These are phyloP conservation scores for Merodon equestris DNA, from an alignment of 2,888 invertebrate genomes.

Conservation along the genomic window DNA sequence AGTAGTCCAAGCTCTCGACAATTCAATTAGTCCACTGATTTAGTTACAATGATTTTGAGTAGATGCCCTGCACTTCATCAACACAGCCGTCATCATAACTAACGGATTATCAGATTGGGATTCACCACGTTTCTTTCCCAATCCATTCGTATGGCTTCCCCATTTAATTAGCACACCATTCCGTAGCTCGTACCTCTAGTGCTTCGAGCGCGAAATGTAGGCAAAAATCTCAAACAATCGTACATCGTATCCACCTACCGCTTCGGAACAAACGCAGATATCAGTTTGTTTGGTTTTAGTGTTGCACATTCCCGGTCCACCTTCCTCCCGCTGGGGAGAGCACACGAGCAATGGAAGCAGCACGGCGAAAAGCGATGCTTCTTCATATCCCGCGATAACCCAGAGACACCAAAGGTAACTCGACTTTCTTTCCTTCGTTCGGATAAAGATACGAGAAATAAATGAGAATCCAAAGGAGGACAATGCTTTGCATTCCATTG, in stretches of 20 bases:
- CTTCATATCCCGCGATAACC: slow-evolving; percentile 58
- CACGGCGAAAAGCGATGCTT: slow-evolving; percentile 33
- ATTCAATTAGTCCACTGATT: slow-evolving; percentile 46
- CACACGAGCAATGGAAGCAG: too few relatives aligned
- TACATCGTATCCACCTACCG: slow-evolving; percentile 4
- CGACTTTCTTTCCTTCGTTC: slow-evolving; percentile 35
- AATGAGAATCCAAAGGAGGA: slow-evolving; percentile 46
- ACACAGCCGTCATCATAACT: slow-evolving; percentile 29
- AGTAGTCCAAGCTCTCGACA: not conserved
- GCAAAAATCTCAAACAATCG: slow-evolving; percentile 21
- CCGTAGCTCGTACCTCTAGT: slow-evolving; percentile 21
- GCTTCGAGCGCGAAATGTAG: slow-evolving; percentile 12
- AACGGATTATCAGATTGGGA: slow-evolving; percentile 41
- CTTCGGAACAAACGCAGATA: slow-evolving; percentile 31
- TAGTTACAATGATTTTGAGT: slow-evolving; percentile 42
- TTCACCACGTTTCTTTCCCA: slow-evolving; percentile 20
- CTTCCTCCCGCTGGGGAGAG: too few relatives aligned
- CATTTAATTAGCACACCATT: slow-evolving; percentile 59
- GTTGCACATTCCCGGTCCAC: slow-evolving; percentile 27
- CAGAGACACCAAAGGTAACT: slow-evolving; percentile 47
- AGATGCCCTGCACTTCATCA: slow-evolving; percentile 34
- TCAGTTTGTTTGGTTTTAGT: slow-evolving; percentile 42
- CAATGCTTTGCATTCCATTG: slow-evolving; percentile 58
- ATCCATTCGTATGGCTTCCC: slow-evolving; percentile 32
- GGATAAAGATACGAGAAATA: slow-evolving; percentile 43